A percentile compares a stretch with the other conserved stretches of the same genome.
Evolutionary conservation across 2,888 invertebrate species (phyloP).

Genomic region (Lomographa bimaculata): DNA sequence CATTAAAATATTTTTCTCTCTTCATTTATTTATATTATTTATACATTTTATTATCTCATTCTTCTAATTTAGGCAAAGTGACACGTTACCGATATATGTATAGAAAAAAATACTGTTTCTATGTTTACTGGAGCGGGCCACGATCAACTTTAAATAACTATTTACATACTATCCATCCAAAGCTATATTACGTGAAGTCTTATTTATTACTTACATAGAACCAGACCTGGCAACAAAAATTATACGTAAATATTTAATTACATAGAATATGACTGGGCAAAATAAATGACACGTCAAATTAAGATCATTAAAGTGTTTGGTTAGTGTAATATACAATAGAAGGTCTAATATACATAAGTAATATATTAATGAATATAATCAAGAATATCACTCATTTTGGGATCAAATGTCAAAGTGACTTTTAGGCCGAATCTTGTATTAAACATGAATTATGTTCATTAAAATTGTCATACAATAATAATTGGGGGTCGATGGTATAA

Average conservation of each 20-base stretch:
- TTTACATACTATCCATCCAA: slow-evolving; percentile 15
- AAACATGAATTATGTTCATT: too few relatives aligned
- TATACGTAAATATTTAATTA: too few relatives aligned
- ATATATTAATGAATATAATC: too few relatives aligned
- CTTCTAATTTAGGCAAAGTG: slow-evolving; percentile 72
- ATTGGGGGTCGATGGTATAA: too few relatives aligned
- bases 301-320: background rate
- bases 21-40: slow-evolving; percentile 76
- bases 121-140: slow-evolving; percentile 42
- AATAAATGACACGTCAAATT: background rate
- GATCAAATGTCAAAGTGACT: too few relatives aligned
- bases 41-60: slow-evolving; percentile 63
- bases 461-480: too few relatives aligned
- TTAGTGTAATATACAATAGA: too few relatives aligned
- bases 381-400: too few relatives aligned
- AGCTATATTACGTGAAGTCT: slow-evolving; percentile 15
- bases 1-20: slow-evolving; percentile 79
- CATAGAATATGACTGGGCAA: too few relatives aligned
- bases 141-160: slow-evolving; percentile 15
- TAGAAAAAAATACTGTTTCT: slow-evolving; percentile 44
- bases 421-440: too few relatives aligned
- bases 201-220: slow-evolving; percentile 3
- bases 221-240: background rate
- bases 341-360: too few relatives aligned
- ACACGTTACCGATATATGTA: slow-evolving; percentile 59